Conservation (phyloP, 35 echinoderm and acorn worm genomes). For the Heliocidaris tuberculata region DNA sequence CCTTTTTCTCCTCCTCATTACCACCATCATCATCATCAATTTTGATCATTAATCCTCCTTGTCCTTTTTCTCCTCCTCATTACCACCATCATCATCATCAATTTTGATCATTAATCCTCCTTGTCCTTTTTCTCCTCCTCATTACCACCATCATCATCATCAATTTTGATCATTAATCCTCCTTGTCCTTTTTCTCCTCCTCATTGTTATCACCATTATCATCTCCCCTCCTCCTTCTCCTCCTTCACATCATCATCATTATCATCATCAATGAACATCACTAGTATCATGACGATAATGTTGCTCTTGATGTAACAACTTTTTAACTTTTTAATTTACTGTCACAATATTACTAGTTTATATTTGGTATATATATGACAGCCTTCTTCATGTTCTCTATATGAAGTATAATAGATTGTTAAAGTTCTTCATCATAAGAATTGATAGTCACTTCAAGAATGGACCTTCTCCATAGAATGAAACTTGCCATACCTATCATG, state of each 20-base stretch:
- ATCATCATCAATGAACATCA: conserved; percentile 20
- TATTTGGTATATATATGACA: no score
- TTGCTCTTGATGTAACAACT: background rate
- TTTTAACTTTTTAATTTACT: no score
- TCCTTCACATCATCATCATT: background rate
- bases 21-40: background rate
- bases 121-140: background rate
- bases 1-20: no score
- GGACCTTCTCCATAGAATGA: background rate
- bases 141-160: conserved; percentile 50
- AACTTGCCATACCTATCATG: background rate
- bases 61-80: background rate
- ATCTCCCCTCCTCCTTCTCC: background rate
- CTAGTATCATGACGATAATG: background rate
- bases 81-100: background rate
- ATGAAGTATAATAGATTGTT: no score
- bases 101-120: background rate
- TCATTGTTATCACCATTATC: background rate
- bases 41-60: background rate
- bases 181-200: no score
- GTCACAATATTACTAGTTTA: no score
- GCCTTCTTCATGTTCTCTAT: no score
- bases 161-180: conserved; percentile 20
- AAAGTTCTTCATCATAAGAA: no score
- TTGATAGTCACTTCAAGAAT: background rate